Evolutionary conservation across 2,113 vertebrate genomes (phyloP).

Genomic region (Limnothrissa miodon): DNA sequence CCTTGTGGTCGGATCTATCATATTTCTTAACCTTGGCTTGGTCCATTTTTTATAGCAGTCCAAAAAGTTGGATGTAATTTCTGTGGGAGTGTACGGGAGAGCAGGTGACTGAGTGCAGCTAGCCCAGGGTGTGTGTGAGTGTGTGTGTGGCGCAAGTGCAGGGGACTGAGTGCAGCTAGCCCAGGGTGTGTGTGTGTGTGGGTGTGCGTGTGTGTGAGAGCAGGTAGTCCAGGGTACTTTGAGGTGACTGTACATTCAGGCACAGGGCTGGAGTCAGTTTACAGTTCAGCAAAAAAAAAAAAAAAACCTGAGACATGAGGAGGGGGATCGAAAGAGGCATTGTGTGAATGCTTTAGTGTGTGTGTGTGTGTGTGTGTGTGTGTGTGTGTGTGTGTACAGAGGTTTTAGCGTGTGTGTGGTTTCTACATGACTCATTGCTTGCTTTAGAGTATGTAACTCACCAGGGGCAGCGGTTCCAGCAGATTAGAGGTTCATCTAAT

Average conservation of each 20-base stretch:
- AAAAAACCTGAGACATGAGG: not conserved
- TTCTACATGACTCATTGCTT: too few species aligned
- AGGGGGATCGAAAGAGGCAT: not conserved
- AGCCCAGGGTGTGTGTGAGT: not conserved
- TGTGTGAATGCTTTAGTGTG: not conserved
- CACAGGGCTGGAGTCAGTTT: not conserved
- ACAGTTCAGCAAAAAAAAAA: not conserved
- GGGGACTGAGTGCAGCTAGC: not conserved
- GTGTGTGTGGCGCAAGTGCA: not conserved
- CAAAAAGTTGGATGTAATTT: too few species aligned
- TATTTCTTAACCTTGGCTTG: too few species aligned
- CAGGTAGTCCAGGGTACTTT: not conserved
- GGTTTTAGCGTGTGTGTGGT: not conserved
- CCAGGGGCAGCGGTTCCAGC: too few species aligned
- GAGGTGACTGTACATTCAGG: slow-evolving; percentile 3
- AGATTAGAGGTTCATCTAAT: too few species aligned
- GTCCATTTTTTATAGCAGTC: too few species aligned
- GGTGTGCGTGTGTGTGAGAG: too few species aligned
- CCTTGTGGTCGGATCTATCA: too few species aligned
- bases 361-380: not conserved
- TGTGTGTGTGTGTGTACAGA: not conserved
- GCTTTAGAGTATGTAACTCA: too few species aligned
- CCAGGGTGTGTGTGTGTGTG: not conserved
- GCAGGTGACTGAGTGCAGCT: not conserved
- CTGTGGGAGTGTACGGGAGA: not conserved